Evolutionary conservation across 2,888 invertebrate species (phyloP).

Genomic region (Trimorus sp.): DNA sequence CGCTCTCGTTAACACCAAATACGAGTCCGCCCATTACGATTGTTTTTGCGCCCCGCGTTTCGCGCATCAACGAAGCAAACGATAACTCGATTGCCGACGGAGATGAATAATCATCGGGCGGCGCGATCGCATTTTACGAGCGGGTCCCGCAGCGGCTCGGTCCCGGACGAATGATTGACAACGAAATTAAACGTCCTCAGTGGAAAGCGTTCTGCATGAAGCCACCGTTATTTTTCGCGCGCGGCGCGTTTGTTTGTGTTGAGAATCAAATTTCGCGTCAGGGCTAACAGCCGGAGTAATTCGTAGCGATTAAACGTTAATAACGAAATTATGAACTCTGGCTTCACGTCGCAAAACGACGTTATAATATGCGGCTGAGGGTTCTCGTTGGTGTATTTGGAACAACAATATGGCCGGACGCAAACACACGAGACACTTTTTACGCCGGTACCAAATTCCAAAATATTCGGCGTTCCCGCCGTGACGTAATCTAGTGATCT

Average conservation of each 20-base stretch:
- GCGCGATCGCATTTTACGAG: conserved; percentile 31
- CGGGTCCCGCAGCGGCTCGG: conserved; percentile 13
- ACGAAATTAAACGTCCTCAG: too few species aligned
- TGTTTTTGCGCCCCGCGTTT: conserved; percentile 24
- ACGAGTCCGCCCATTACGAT: conserved; percentile 22
- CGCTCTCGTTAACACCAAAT: conserved; percentile 19
- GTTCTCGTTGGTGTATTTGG: neutral
- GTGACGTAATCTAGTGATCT: conserved; percentile 54
- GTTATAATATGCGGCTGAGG: too few species aligned
- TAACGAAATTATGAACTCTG: too few species aligned
- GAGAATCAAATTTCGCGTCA: too few species aligned
- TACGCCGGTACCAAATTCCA: conserved; percentile 38
- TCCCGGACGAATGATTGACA: conserved; percentile 25
- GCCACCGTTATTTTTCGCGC: too few species aligned
- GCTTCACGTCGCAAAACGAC: too few species aligned
- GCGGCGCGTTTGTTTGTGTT: too few species aligned
- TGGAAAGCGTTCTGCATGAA: too few species aligned
- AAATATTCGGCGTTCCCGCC: conserved; percentile 41
- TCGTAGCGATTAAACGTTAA: too few species aligned
- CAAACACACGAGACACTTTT: conserved; percentile 17
- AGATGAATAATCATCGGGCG: conserved; percentile 46
- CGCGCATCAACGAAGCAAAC: conserved; percentile 24
- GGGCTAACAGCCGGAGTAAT: too few species aligned
- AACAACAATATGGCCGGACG: neutral
- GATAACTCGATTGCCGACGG: conserved; percentile 50